phyloP scores from a whole-genome alignment of 2,888 invertebrate species.

The Chrysomela aeneicollis region DNA sequence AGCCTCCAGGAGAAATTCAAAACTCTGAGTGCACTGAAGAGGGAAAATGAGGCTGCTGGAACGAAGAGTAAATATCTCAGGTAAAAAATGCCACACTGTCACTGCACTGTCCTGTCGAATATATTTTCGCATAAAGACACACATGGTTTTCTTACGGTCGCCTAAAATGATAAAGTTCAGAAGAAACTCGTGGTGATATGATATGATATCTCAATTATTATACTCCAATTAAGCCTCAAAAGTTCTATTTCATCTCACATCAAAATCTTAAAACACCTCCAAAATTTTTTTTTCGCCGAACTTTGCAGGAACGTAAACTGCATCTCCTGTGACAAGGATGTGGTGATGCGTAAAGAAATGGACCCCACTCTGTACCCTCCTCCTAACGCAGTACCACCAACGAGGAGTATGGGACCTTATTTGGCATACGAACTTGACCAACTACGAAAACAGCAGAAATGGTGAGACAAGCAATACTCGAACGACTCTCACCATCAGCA shows the following conservation, averaged over 20 bases:
- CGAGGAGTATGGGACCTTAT: constrained; percentile 72
- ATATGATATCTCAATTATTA: too few relatives aligned
- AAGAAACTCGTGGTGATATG: too few relatives aligned
- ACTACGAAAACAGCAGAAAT: constrained; percentile 63
- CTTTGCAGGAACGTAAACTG: constrained; percentile 72
- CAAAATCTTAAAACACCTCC: too few relatives aligned
- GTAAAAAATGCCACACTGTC: too few relatives aligned
- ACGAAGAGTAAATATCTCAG: constrained; percentile 71
- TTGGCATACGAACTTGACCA: constrained; percentile 75
- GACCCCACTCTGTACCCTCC: constrained; percentile 61
- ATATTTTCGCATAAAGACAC: too few relatives aligned
- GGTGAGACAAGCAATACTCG: constrained; percentile 56
- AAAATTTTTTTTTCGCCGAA: too few relatives aligned
- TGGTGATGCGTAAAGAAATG: constrained; percentile 72
- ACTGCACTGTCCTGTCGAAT: too few relatives aligned
- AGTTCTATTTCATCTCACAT: too few relatives aligned
- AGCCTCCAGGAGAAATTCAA: constrained; percentile 70
- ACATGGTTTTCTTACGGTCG: too few relatives aligned
- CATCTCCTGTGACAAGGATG: constrained; percentile 79
- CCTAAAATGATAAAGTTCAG: too few relatives aligned
- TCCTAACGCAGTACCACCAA: constrained; percentile 66
- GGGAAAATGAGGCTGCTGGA: constrained; percentile 76
- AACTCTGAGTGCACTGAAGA: constrained; percentile 66
- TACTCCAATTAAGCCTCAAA: too few relatives aligned
- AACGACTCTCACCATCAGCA: too few relatives aligned